Evolutionary conservation across 2,888 invertebrate genomes (phyloP), one percentile per base, ranked within the genome.

Genomic region (Maniola hyperantus): DNA sequence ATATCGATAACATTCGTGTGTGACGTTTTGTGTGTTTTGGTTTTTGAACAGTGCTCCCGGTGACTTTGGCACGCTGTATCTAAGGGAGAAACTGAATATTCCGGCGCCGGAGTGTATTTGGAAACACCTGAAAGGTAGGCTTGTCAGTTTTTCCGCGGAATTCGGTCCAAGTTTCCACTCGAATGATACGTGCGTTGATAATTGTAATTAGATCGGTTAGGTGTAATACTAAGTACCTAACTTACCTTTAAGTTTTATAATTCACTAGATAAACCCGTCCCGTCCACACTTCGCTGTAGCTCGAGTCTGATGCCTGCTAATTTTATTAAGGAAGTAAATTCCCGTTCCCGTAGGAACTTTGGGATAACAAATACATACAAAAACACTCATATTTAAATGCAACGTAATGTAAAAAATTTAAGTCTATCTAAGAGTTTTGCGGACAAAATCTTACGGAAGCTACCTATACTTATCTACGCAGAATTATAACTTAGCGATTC

Each of bases 91-190:
- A 85, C 88, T 91, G 89, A 89, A 88, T 85, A 81, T 89, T 78
- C 81, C 87, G 78, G 77, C 79, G 66, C 87, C 87, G 80, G 83
- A 87, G 79, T 88, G 85, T 77, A 83, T 91, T 84, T 90, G 91
- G 88, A 89, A 86, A 87, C 90, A 89, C 82, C 83, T 91, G 76
- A 88, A 89, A 90, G 91, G 91, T 91, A 83, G 80, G 87, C 73
- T 10, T 57, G 39, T 39, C 18, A 39, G 55, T 66, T 71, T 74
- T 73, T 74, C 60, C 67, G 61, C 66, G 65, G 77, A 83, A 81
- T 83, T 84, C 83, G 84, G 85, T 86, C 83, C 85, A 85, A 85
- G 84, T 83, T 79, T 72, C 68, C 68, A 62, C 51, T 67, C 57
- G 15, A 66, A 42, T 50, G 65, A 34, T 51, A 65, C 64, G 53